phyloP scores from a whole-genome alignment of 2,113 vertebrate species.

The Vulpes vulpes region DNA sequence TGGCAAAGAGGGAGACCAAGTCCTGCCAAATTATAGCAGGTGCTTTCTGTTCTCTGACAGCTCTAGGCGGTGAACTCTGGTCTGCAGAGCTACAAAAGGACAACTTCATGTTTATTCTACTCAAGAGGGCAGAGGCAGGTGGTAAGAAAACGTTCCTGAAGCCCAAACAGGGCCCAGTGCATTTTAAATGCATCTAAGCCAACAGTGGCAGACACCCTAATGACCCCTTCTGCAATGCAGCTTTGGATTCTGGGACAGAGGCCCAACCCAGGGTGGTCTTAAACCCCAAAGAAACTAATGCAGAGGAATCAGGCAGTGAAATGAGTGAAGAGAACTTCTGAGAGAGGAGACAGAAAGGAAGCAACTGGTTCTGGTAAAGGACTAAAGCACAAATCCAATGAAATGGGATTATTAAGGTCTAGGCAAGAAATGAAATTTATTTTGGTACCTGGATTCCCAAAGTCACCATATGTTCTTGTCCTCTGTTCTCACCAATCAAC shows the following conservation, averaged over 20 bases:
- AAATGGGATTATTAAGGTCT: not conserved
- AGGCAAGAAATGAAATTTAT: conserved; percentile 10
- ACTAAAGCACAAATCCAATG: conserved; percentile 25
- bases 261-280: not conserved
- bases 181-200: not conserved
- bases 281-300: not conserved
- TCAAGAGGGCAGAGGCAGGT: not conserved
- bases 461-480: not conserved
- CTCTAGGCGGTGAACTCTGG: conserved; percentile 54
- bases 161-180: not conserved
- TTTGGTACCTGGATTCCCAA: conserved; percentile 13
- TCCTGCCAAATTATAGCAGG: conserved; percentile 35
- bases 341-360: not conserved
- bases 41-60: conserved; percentile 66
- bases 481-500: not conserved
- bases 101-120: conserved; percentile 28
- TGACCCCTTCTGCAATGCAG: not conserved
- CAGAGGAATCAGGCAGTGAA: not conserved
- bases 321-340: not conserved
- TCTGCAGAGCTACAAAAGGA: conserved; percentile 11
- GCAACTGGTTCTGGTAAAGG: not conserved
- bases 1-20: conserved; percentile 26
- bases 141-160: not conserved
- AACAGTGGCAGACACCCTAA: not conserved
- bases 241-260: not conserved